phyloP scores from a whole-genome alignment of 1,140 invertebrate species.

The Drosophila orena region DNA sequence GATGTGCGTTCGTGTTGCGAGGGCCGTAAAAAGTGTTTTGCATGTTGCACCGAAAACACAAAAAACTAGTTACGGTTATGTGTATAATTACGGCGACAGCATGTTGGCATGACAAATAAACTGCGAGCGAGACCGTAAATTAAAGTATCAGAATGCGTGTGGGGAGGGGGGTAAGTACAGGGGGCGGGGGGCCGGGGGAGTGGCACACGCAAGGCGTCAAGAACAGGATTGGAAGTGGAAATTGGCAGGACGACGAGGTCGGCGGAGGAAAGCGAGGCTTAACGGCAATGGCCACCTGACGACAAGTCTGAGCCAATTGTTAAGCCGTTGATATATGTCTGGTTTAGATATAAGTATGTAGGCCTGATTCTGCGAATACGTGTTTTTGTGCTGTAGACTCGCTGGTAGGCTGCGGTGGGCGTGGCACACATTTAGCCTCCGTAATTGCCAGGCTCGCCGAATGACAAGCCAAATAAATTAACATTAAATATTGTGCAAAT shows the following conservation, averaged over 20 bases:
- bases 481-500: constrained; percentile 51
- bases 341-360: not conserved
- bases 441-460: constrained; percentile 53
- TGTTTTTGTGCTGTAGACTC: constrained; percentile 7
- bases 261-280: constrained; percentile 17
- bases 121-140: constrained; percentile 72
- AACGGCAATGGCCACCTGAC: constrained; percentile 73
- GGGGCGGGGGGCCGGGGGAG: not conserved
- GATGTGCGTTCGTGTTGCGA: constrained; percentile 31
- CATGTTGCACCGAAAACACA: constrained; percentile 38
- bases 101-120: constrained; percentile 75
- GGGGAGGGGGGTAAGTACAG: not conserved
- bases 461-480: constrained; percentile 61
- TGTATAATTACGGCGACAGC: constrained; percentile 62
- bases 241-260: not conserved
- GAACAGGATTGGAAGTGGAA: constrained; percentile 5
- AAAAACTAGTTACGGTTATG: constrained; percentile 71
- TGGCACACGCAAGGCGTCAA: constrained; percentile 20
- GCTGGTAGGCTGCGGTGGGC: constrained; percentile 37
- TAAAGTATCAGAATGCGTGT: constrained; percentile 80
- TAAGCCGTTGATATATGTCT: constrained; percentile 77
- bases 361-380: constrained; percentile 16
- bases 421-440: constrained; percentile 49
- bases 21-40: constrained; percentile 52
- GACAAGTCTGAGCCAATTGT: constrained; percentile 77